Base-by-base conservation (phyloP, 2,888 invertebrate genomes). In the Phortica okadai region DNA sequence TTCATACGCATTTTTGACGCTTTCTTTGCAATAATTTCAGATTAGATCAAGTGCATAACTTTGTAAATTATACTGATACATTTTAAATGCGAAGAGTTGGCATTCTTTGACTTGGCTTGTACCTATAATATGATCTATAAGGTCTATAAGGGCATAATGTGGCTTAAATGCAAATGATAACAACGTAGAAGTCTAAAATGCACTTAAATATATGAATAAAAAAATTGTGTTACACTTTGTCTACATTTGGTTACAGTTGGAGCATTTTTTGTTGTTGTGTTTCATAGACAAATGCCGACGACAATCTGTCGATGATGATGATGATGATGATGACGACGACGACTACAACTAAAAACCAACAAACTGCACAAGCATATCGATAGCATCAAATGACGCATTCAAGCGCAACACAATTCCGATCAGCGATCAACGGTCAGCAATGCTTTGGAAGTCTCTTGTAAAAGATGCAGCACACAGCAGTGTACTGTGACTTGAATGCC, bases 221-320 rank as follows among this genome's bases (percentile, higher is more conserved):
- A 62, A 45, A 69, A 50, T 69, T 69, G 45, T 16, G 69, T 45
- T 69, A 69, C 69, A 69, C 16, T 69, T 45, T 45, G 41, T 69
- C 69, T 69, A 16, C 44, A 69, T 69, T 69, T 69, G 69, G 69
- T 33, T 41, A 69, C 45, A 69, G 21, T 45, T 69, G 45, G 21
- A 25, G 45, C 50, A 44, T 44, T 45, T 69, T 69, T 21, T 69
- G n/a, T 59, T 59, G 21, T 59, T 59, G 10, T 59, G 5, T 21
- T 59, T 66, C n/a, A 6, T 33, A 44, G 69, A 69, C 69, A 69
- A 69, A 69, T 69, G 45, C 69, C 69, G n/a, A 69, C 69, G 21
- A 50, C 50, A 69, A 69, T 50, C 69, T 69, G 69, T 69, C 69
- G 44, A 21, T 21, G 62, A 21, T 21, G 21, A 21, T 21, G 21